Evolutionary conservation across 2,113 vertebrate genomes (phyloP), one percentile per base, ranked within the genome.

Genomic region (Baryphthengus martii): DNA sequence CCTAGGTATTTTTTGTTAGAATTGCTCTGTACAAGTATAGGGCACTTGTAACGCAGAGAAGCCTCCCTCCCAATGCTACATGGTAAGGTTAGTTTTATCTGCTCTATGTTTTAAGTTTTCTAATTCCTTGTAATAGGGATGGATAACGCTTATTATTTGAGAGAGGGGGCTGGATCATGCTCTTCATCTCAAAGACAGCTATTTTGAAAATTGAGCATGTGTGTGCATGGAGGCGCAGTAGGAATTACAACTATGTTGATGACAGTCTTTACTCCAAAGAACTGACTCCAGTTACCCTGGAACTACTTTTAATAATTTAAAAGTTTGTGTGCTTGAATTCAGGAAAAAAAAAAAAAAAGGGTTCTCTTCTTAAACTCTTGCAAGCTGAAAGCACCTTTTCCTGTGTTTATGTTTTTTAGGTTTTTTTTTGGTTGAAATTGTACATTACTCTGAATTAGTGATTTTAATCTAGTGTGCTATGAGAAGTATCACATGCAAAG

Each of bases 351-450:
- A 39, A 82, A 68, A 25, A 50, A 55, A 26, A 26, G 10, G 2
- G 2, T 59, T 77, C 35, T 71, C 33, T 56, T 89, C n/a, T 90
- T 55, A 26, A 35, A 19, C 62, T 95, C 39, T 74, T 76, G 79
- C 44, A 90, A 95, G 97, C 92, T 97, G 94, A 76, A 88, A 93
- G 91, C 31, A 23, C 77, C 79, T 93, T 97, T 98, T 62, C 33
- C 49, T 35, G 42, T 37, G 52, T 61, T 55, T 3, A 29, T n/a
- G 49, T 16, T 52, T 52, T 52, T 52, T 7, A 26, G 5, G 1
- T 1, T 47, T 84, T 72, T 61, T 7, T n/a, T n/a, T n/a, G n/a
- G n/a, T n/a, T 5, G 1, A 58, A 70, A 42, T 56, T 85, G 50
- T 74, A 31, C 21, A 1, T 74, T 66, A 47, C 74, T 87, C 63